Evolutionary conservation across 92 coral and sea anemone genomes (phyloP), one percentile per base, ranked within the genome.

Genomic region (Phymanthus crucifer): DNA sequence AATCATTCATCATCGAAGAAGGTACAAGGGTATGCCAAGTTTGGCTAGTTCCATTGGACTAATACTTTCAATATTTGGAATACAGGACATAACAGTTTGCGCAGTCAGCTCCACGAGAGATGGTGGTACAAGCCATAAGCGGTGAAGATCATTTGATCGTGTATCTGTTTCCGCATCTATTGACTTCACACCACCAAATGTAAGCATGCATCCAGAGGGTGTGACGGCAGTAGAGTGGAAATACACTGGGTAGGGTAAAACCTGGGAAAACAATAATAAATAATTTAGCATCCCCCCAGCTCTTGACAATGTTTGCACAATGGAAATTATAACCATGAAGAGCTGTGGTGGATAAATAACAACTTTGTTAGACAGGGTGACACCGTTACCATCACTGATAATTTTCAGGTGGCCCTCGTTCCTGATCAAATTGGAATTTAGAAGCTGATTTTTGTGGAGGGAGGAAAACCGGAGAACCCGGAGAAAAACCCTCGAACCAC

Each of bases 211-310:
- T 40, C 99, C 99, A 18, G 79, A 84, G 26, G 90, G 88, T 2
- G 99, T 96, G 74, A 96, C 84, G 19, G 99, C 85, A 23, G 99
- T 97, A 2, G 98, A 93, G 82, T 96, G 99, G 77, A 96, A 96
- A 52, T 88, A 96, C 17, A 91, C 94, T 34, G 94, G 96, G 77
- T 83, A 85, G 2, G 94, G 94, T 23, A 96, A 85, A 36, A 87
- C 89, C 90, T 93, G 77, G 0, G 54, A 52, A 7, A 10, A 38
- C n/a, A 65, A 27, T 73, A 14, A 48, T 54, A 77, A 17, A 56
- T 69, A 70, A n/a, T 19, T 32, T 31, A 45, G 4, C n/a, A n/a
- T n/a, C n/a, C n/a, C n/a, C n/a, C n/a, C n/a, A n/a, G n/a, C n/a
- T n/a, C n/a, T n/a, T n/a, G n/a, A n/a, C n/a, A n/a, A n/a, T n/a